Evolutionary conservation across 2,797 vertebrate genomes (phyloP), one percentile per base, ranked within the genome.

Genomic region (Pristis pectinata): DNA sequence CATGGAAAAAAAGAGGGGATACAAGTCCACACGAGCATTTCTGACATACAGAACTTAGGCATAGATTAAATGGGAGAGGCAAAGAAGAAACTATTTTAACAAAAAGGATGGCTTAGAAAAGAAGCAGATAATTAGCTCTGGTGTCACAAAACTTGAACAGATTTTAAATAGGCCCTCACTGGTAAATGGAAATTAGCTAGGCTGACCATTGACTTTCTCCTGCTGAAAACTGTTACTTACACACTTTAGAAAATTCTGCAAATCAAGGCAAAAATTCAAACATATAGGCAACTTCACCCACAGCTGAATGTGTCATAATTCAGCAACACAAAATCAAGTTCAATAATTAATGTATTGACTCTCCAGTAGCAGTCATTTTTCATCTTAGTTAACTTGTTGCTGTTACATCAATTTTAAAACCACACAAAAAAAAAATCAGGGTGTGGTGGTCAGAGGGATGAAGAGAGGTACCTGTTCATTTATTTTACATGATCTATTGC

Each of bases 401-500:
- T 49, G 24, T 70, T 49, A 72, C 5, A 15, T 27, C 24, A 13
- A 3, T 30, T 72, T 49, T 93, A 74, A 74, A 72, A 22, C 70
- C 5, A 7, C 19, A 41, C 6, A 76, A 74, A 34, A 34, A 13
- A 17, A 44, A 34, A 7, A 37, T 17, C 30, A 24, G 19, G 1
- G 5, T 2, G 41, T 17, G 10, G 6, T 0, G 82, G 61, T 1
- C 8, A 0, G 41, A 15, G 27, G 41, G 0, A 44, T 15, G 22
- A 37, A 30, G 67, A 30, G 67, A 76, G 24, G 37, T 15, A 24
- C 3, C 92, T 94, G 92, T 94, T 94, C 92, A 94, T 94, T 94
- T 94, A 94, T 94, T 94, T 94, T 94, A 53, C 92, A 94, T 53
- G 70, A 34, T 74, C 27, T 15, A 93, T 34, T 76, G 59, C 64